Base-by-base conservation (phyloP, 92 coral and sea anemone genomes). In the Anthopleura xanthogrammica region DNA sequence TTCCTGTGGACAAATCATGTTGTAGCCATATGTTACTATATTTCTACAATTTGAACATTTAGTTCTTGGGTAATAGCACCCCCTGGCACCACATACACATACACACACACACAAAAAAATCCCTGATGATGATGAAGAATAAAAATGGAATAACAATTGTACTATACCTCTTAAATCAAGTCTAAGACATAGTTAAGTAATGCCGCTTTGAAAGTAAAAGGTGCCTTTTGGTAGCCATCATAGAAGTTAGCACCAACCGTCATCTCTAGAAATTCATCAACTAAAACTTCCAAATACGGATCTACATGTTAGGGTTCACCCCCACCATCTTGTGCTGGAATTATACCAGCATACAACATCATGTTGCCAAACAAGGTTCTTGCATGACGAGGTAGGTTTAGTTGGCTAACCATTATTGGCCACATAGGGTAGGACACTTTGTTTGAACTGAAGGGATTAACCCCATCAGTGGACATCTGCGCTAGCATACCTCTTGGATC, bases 401-500 rank as follows among this genome's bases (percentile, higher is more conserved):
- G 39, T 64, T 20, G 16, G 72, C 83, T 78, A 1, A 83, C 80
- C 90, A 87, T 83, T 39, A 87, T 79, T 16, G 90, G 90, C 90
- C 90, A 87, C 87, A 88, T 88, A 1, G 91, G 83, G 46, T 88
- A 88, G 16, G 46, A 41, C 12, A 79, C 52, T 54, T 79, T 87
- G 20, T 76, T 84, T 60, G 66, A 60, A 9, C 79, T 84, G 55
- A 82, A 87, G 1, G 80, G 86, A 43, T 87, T 70, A 16, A 87
- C 90, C 16, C 87, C 90, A 68, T 87, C 84, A 5, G 90, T 87
- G 54, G 79, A 82, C 57, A 83, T 80, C 24, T 82, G 83, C 20
- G 74, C 23, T 0, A 17, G 12, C 42, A 87, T 62, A 1, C 90
- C 90, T 46, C 87, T 71, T 40, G 72, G 76, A 79, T 87, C 88